phyloP scores from a whole-genome alignment of 35 echinoderm and acorn worm species.

The Amphiura filiformis region DNA sequence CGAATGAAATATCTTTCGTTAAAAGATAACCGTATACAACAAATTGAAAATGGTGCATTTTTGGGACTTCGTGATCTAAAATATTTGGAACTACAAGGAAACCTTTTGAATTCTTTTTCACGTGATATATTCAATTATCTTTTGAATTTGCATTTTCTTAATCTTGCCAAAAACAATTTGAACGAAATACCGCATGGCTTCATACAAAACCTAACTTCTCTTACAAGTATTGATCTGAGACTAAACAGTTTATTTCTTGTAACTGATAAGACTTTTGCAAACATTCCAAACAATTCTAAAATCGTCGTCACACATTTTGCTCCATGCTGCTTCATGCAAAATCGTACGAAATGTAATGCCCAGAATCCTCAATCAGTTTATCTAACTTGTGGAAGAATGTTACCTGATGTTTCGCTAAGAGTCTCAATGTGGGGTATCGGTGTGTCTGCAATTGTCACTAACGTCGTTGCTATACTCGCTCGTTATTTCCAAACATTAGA shows the following conservation, averaged over 20 bases:
- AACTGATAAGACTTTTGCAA: neutral
- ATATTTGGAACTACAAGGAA: neutral
- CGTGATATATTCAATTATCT: neutral
- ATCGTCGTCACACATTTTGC: neutral
- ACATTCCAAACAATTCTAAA: neutral
- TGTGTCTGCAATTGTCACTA: slow-evolving; percentile 11
- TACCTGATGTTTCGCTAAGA: neutral
- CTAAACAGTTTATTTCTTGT: neutral
- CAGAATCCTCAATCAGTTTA: neutral
- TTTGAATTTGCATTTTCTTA: neutral
- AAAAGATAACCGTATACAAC: too few species aligned
- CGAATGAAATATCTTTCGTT: neutral
- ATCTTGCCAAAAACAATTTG: neutral
- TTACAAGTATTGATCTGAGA: neutral
- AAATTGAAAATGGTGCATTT: too few species aligned
- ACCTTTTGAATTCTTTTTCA: neutral
- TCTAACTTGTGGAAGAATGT: slow-evolving; percentile 16
- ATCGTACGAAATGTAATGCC: neutral
- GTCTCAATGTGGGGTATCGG: slow-evolving; percentile 36
- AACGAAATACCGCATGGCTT: neutral
- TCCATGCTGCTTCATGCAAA: neutral
- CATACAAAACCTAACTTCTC: neutral
- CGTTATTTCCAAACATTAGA: neutral
- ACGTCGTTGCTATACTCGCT: neutral
- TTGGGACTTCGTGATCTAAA: too few species aligned